phyloP scores from a whole-genome alignment of 2,888 invertebrate genomes.

The Julus scanicus region DNA sequence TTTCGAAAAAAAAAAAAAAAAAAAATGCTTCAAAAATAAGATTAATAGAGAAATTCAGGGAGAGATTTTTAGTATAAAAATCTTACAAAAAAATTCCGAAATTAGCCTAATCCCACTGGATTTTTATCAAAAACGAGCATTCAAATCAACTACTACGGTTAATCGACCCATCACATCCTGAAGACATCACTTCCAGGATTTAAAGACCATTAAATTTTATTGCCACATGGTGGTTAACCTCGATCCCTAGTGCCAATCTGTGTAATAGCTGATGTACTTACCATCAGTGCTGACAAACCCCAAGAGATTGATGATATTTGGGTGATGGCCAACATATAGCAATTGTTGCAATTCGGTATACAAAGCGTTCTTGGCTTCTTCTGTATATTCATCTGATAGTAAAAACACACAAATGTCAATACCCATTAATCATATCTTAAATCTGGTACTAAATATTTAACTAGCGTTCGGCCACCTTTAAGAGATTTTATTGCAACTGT shows the following conservation, averaged over 20 bases:
- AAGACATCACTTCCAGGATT: not conserved
- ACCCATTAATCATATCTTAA: not conserved
- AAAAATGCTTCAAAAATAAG: too few species aligned
- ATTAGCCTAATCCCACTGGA: not conserved
- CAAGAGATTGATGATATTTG: slow-evolving; percentile 56
- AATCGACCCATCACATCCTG: not conserved
- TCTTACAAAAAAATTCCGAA: too few species aligned
- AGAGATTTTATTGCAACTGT: slow-evolving; percentile 54
- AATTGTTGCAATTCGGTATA: slow-evolving; percentile 55
- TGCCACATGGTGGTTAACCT: not conserved
- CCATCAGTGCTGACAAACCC: slow-evolving; percentile 55
- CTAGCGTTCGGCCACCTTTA: slow-evolving; percentile 40
- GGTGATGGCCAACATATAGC: slow-evolving; percentile 56
- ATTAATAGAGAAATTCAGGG: too few species aligned
- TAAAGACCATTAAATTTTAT: slow-evolving; percentile 20
- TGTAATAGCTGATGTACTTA: slow-evolving; percentile 20
- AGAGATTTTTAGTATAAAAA: too few species aligned
- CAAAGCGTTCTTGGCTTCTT: slow-evolving; percentile 54
- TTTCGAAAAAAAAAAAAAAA: too few species aligned
- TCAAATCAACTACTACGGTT: slow-evolving; percentile 1
- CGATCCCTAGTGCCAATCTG: not conserved
- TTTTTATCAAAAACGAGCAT: not conserved
- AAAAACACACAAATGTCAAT: not conserved
- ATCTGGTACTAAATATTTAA: not conserved
- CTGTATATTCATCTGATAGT: not conserved